Evolutionary conservation across 35 echinoderm and acorn worm genomes (phyloP), one percentile per base, ranked within the genome.

Genomic region (Ptychodera flava): DNA sequence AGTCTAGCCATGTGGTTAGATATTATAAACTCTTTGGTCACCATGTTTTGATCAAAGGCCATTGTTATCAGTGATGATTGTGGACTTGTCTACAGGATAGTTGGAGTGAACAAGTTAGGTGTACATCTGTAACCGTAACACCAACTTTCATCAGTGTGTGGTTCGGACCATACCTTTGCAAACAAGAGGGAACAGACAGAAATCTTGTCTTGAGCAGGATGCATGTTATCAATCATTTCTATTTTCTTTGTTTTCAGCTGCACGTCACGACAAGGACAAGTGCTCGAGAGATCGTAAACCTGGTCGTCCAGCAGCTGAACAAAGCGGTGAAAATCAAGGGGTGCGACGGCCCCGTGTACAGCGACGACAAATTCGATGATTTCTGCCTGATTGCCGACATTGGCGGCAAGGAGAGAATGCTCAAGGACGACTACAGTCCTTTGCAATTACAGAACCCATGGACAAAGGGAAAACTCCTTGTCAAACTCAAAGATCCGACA

Each of bases 261-360:
- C 95, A 97, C 32, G 95, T 97, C 35, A 97, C 95, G n/a, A 91
- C 84, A 36, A 94, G 89, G 36, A 97, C 95, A n/a, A 82, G 92
- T 0, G 93, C 92, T 29, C 85, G 89, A n/a, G 95, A 97, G 77
- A 97, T 97, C 0, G 86, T 97, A 83, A 94, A 91, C 85, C 88
- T 97, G 15, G 95, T 97, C 29, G 91, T 97, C 35, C 92, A 97
- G 82, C 95, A 97, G 81, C 90, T 97, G 16, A 97, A 97, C 88
- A 97, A 97, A 87, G 92, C 95, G 32, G 90, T 97, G 53, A 90
- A 97, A 78, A 91, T 86, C 36, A 84, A 88, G 0, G 84, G 86
- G 34, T 36, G 92, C 28, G 89, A 92, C 16, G 80, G 87, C 27
- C 90, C 89, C 1, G 31, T 90, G 38, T 93, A 89, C 90, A 38